Percentiles rank a stretch among this genome's conserved stretches.
Conservation (phyloP, 2,797 vertebrate genomes). For the Enteromius treurensis region DNA sequence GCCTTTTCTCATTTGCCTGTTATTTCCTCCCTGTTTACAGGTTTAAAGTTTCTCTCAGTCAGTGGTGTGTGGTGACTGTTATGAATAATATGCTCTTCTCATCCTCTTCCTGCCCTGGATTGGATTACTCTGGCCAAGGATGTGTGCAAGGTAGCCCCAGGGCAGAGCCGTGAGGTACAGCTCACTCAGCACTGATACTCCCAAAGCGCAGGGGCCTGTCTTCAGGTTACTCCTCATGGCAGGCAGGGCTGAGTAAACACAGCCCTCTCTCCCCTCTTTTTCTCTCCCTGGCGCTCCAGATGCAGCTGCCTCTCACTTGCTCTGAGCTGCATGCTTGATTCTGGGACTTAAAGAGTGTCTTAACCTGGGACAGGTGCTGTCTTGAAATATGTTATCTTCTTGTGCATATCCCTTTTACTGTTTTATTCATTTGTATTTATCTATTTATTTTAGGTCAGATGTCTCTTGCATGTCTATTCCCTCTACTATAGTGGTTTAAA, state of each 20-base stretch:
- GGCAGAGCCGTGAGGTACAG: constrained; percentile 63
- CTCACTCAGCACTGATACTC: constrained; percentile 78
- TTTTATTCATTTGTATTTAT: background rate
- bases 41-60: constrained; percentile 63
- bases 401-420: background rate
- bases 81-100: constrained; percentile 66
- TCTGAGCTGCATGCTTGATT: constrained; percentile 16
- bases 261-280: constrained; percentile 44
- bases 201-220: constrained; percentile 69
- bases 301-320: constrained; percentile 47
- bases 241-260: constrained; percentile 67
- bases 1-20: constrained; percentile 39
- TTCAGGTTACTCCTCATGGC: constrained; percentile 75
- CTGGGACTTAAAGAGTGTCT: constrained; percentile 14
- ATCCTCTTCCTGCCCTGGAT: constrained; percentile 65
- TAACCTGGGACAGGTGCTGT: constrained; percentile 55
- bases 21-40: constrained; percentile 43
- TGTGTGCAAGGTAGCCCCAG: constrained; percentile 66
- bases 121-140: constrained; percentile 63
- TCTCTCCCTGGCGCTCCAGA: constrained; percentile 44
- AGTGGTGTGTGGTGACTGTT: constrained; percentile 64
- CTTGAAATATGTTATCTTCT: constrained; percentile 1
- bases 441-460: background rate
- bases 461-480: background rate
- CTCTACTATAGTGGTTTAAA: background rate